phyloP scores from a whole-genome alignment of 2,113 vertebrate species.

The human (Homo sapiens) region DNA sequence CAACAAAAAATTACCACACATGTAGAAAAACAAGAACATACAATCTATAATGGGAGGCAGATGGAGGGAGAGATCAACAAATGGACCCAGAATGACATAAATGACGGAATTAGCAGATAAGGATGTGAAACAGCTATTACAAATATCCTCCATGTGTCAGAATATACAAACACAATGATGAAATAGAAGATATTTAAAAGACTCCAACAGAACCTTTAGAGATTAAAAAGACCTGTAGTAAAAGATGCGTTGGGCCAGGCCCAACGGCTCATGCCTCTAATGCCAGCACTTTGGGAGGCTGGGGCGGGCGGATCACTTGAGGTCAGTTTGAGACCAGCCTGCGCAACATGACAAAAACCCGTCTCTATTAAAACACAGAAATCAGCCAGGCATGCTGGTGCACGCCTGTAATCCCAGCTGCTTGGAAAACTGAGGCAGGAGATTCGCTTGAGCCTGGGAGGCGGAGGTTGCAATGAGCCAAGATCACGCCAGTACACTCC shows the following conservation, averaged over 20 bases:
- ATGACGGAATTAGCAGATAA: not conserved
- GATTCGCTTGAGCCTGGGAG: too few species aligned
- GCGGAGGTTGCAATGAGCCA: too few species aligned
- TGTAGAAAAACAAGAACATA: not conserved
- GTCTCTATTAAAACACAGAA: too few species aligned
- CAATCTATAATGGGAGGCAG: not conserved
- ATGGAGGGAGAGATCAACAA: not conserved
- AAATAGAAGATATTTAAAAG: not conserved
- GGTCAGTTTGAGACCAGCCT: too few species aligned
- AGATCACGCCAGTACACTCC: too few species aligned
- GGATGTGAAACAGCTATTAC: not conserved
- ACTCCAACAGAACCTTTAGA: not conserved
- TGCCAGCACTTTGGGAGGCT: too few species aligned
- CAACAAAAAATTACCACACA: not conserved
- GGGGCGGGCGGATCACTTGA: too few species aligned
- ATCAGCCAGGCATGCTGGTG: too few species aligned
- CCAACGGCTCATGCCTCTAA: too few species aligned
- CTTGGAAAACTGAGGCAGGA: too few species aligned
- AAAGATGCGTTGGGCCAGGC: not conserved
- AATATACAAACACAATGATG: not conserved
- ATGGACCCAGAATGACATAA: not conserved
- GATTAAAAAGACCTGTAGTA: not conserved
- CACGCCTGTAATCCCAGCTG: too few species aligned
- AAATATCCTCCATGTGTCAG: not conserved
- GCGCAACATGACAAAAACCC: too few species aligned